These are phyloP conservation scores for Oscheius myriophilus DNA, from an alignment of 2,888 invertebrate genomes.

Conservation along the genomic window DNA sequence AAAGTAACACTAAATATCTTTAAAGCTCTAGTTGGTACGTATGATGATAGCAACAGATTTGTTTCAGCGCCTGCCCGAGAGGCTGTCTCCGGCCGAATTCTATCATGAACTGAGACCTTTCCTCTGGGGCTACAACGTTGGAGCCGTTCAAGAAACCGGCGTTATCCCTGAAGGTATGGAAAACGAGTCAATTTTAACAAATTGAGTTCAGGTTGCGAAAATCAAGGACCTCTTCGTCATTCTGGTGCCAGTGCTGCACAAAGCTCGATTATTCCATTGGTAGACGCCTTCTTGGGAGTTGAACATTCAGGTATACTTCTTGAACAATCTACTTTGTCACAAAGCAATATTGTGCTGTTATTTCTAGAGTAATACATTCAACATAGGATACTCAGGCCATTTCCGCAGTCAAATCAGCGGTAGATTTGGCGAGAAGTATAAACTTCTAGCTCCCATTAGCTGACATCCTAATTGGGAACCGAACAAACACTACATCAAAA, in stretches of 20 bases:
- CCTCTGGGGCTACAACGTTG: constrained; percentile 37
- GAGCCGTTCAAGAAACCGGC: constrained; percentile 26
- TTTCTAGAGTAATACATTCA: too few species aligned
- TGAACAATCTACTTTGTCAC: too few species aligned
- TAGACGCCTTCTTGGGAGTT: constrained; percentile 39
- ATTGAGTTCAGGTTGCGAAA: constrained; percentile 13
- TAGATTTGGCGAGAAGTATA: too few species aligned
- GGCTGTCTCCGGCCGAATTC: constrained; percentile 26
- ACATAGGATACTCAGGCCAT: too few species aligned
- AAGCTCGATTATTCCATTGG: constrained; percentile 26
- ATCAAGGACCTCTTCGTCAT: constrained; percentile 25
- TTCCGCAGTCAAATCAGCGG: too few species aligned
- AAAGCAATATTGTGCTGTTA: too few species aligned
- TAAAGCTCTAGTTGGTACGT: too few species aligned
- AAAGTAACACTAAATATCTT: too few species aligned
- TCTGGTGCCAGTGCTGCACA: constrained; percentile 39
- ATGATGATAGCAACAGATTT: too few species aligned
- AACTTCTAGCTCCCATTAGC: too few species aligned
- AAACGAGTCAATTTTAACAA: background rate
- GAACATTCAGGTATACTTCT: constrained; percentile 30
- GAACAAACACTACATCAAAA: too few species aligned
- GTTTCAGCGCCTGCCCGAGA: constrained; percentile 28
- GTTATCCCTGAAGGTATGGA: constrained; percentile 33
- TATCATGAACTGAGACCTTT: constrained; percentile 33
- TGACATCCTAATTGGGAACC: too few species aligned